A percentile compares a stretch with the other conserved stretches of the same genome.
These are phyloP conservation scores for Listronotus oregonensis DNA, from an alignment of 1,140 invertebrate species.

Conservation along the genomic window DNA sequence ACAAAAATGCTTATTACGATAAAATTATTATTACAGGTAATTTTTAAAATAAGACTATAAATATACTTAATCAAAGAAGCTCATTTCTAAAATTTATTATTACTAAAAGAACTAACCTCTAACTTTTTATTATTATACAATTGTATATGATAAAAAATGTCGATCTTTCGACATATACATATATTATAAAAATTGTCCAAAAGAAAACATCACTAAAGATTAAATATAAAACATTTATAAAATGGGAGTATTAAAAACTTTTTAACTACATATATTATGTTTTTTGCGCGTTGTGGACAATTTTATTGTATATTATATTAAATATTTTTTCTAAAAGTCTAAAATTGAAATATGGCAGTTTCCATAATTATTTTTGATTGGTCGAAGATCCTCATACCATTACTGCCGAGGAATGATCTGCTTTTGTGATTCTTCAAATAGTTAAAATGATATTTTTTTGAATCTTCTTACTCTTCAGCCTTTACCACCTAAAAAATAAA, in stretches of 20 bases:
- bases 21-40: constrained; percentile 26
- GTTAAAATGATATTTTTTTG: constrained; percentile 8
- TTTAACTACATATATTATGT: constrained; percentile 11
- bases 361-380: constrained; percentile 26
- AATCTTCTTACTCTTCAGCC: constrained; percentile 25
- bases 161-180: constrained; percentile 24
- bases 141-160: constrained; percentile 29
- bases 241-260: constrained; percentile 30
- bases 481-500: constrained; percentile 24
- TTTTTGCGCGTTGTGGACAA: constrained; percentile 26
- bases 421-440: constrained; percentile 1
- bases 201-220: constrained; percentile 30
- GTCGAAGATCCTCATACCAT: constrained; percentile 21
- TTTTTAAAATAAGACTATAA: constrained; percentile 25
- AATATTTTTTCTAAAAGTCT: constrained; percentile 27
- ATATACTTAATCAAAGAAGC: constrained; percentile 22
- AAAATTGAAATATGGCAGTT: constrained; percentile 37
- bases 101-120: constrained; percentile 30
- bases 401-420: constrained; percentile 29
- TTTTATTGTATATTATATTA: constrained; percentile 26
- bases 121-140: constrained; percentile 34
- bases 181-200: constrained; percentile 33
- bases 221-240: constrained; percentile 38
- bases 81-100: constrained; percentile 27
- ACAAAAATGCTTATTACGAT: constrained; percentile 24